A percentile compares a stretch with the other conserved stretches of the same genome.
These are phyloP conservation scores for Drepanosiphum platanoidis DNA, from an alignment of 2,888 invertebrate genomes.

Conservation along the genomic window DNA sequence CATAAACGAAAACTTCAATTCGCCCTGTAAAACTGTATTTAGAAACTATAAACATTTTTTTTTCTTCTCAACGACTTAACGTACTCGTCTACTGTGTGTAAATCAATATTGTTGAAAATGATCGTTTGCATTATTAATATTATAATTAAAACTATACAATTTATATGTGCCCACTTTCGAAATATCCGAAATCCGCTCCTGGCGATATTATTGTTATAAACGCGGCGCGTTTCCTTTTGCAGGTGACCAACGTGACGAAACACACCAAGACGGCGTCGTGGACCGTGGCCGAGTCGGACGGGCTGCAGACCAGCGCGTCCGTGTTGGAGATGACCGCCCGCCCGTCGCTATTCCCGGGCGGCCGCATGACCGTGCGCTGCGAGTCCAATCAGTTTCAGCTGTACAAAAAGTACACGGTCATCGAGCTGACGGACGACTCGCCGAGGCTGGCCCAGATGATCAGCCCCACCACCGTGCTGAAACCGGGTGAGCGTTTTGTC, in stretches of 20 bases:
- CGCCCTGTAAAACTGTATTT: too few relatives aligned
- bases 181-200: too few relatives aligned
- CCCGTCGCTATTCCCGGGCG: slow-evolving; percentile 64
- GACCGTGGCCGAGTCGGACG: slow-evolving; percentile 35
- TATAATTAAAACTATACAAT: too few relatives aligned
- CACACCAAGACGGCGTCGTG: background rate
- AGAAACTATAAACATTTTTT: too few relatives aligned
- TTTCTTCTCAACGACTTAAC: too few relatives aligned
- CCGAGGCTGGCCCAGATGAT: slow-evolving; percentile 66
- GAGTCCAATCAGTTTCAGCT: slow-evolving; percentile 65
- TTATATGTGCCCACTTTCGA: too few relatives aligned
- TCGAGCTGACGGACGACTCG: slow-evolving; percentile 65
- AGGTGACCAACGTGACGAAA: slow-evolving; percentile 33
- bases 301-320: slow-evolving; percentile 52
- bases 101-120: too few relatives aligned
- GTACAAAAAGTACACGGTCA: slow-evolving; percentile 65
- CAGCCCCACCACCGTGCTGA: slow-evolving; percentile 68
- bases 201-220: too few relatives aligned
- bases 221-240: background rate
- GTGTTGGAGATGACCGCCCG: slow-evolving; percentile 64
- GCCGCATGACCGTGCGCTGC: slow-evolving; percentile 65
- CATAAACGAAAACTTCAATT: too few relatives aligned
- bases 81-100: too few relatives aligned
- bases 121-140: too few relatives aligned
- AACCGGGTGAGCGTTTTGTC: slow-evolving; percentile 64